Evolutionary conservation across 2,797 vertebrate species (phyloP).

Genomic region (Astyanax mexicanus): DNA sequence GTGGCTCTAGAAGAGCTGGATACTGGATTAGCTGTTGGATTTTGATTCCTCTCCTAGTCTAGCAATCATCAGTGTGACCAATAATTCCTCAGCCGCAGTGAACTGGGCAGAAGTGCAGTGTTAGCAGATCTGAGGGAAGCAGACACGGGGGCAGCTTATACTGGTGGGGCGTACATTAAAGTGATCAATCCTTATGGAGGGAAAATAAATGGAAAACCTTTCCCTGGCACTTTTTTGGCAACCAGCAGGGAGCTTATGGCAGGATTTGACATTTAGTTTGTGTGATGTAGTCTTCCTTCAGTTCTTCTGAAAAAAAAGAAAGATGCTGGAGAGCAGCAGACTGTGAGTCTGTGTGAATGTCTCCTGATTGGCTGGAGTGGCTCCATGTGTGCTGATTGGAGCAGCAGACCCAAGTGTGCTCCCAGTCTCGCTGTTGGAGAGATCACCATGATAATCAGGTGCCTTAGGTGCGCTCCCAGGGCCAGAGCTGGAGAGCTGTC

Average conservation of each 20-base stretch:
- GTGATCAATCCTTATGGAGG: neutral
- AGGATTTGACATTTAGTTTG: neutral
- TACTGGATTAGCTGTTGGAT: neutral
- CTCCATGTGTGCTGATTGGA: neutral
- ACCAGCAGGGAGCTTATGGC: neutral
- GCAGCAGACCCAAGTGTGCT: neutral
- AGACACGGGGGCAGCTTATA: slow-evolving; percentile 10
- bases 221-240: neutral
- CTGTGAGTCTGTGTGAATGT: neutral
- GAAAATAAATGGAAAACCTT: neutral
- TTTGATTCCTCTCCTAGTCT: neutral
- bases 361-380: neutral
- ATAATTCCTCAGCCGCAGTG: slow-evolving; percentile 4
- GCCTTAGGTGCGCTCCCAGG: neutral
- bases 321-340: too few species aligned
- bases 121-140: neutral
- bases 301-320: neutral
- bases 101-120: slow-evolving; percentile 3
- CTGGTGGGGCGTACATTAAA: slow-evolving; percentile 2
- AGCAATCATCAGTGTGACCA: slow-evolving; percentile 9
- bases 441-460: neutral
- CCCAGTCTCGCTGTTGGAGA: neutral
- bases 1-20: neutral
- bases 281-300: neutral
- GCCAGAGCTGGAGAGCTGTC: neutral